Base-by-base conservation (phyloP, 2,113 vertebrate species). In the Proteles cristata region DNA sequence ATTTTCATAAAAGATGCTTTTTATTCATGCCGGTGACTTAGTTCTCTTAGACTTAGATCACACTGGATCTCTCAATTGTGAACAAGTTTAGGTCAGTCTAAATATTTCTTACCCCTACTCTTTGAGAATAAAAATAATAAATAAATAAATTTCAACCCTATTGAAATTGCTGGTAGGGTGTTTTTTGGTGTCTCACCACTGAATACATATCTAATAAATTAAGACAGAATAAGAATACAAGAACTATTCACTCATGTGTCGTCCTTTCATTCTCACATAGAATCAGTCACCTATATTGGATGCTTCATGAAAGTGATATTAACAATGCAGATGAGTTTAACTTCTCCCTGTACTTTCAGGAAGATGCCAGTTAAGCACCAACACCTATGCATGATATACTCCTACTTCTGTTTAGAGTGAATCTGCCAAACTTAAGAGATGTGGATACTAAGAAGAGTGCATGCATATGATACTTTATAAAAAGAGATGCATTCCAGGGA, bases 1-100 rank as follows among this genome's bases (percentile, higher is more conserved):
- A 55, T 16, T 61, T 4, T 68, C 11, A 25, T 48, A 71, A 86
- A 79, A 15, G 2, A 28, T 3, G 0, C 3, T 1, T 61, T 31
- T 97, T 85, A 95, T 98, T 97, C 82, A 80, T 88, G 74, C 63
- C 96, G n/a, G 43, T 97, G 96, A 98, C 97, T 96, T 93, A 87
- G 31, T 97, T 97, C 92, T 97, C 28, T 85, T 65, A 97, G 80
- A 61, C 21, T 61, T 61, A 61, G 93, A 97, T 98, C 96, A 98
- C 90, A 97, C 81, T 83, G 81, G 96, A 76, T 96, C 71, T 48
- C 61, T 55, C 76, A 97, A 33, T 21, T 94, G 61, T 19, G 74
- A 23, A 68, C 28, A n/a, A 89, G 39, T 79, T 79, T 48, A 91
- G 15, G 4, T 82, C 93, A 94, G 73, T 79, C 83, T 82, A 71